Evolutionary conservation across 2,113 vertebrate species (phyloP).

Genomic region (Brienomyrus longianalis): DNA sequence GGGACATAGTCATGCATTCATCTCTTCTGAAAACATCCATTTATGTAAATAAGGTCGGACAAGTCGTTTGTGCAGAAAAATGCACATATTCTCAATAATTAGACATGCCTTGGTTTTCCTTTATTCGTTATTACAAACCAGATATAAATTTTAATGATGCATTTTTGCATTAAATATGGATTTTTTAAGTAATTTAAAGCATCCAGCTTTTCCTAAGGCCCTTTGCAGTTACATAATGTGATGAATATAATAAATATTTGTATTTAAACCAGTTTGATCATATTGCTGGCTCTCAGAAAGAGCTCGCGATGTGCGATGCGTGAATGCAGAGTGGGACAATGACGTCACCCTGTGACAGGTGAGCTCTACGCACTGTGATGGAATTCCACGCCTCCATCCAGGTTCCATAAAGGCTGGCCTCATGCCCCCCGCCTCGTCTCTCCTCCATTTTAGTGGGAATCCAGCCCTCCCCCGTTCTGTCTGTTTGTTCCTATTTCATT

Average conservation of each 20-base stretch:
- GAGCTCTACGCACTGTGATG: not conserved
- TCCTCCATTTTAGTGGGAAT: not conserved
- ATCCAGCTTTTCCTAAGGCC: constrained; percentile 49
- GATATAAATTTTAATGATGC: constrained; percentile 51
- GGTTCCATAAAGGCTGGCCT: not conserved
- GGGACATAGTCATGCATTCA: constrained; percentile 66
- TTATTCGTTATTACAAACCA: not conserved
- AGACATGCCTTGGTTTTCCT: constrained; percentile 40
- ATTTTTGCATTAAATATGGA: constrained; percentile 52
- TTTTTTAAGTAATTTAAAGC: constrained; percentile 56
- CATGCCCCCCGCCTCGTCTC: not conserved
- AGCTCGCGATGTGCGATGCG: constrained; percentile 40
- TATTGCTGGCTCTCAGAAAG: constrained; percentile 46
- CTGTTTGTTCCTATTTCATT: not conserved
- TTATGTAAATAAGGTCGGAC: constrained; percentile 60
- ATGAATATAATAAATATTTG: constrained; percentile 53
- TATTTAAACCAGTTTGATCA: constrained; percentile 51
- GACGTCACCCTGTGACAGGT: not conserved
- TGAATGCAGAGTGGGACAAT: not conserved
- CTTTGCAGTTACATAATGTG: constrained; percentile 38
- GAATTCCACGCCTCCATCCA: not conserved
- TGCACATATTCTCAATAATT: constrained; percentile 60
- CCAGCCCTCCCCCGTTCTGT: not conserved
- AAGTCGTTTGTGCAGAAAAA: constrained; percentile 59
- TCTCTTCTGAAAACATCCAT: constrained; percentile 58